These are phyloP conservation scores for Tachysurus vachellii DNA, from an alignment of 2,113 vertebrate species.

Conservation along the genomic window DNA sequence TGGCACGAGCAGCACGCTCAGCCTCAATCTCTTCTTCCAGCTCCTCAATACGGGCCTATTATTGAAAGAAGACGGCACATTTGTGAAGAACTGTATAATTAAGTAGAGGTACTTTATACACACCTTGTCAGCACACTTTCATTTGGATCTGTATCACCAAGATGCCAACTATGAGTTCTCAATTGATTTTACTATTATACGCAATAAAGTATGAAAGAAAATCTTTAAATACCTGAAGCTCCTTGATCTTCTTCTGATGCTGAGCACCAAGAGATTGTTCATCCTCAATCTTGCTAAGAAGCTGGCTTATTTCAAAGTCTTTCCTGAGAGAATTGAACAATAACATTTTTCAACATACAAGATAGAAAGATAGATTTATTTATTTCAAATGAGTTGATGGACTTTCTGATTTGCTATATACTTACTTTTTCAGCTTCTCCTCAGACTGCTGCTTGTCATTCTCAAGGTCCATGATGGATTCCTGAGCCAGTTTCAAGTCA, in stretches of 20 bases:
- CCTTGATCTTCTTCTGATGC: slow-evolving; percentile 59
- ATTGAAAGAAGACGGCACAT: background rate
- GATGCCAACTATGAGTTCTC: background rate
- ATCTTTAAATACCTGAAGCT: slow-evolving; percentile 47
- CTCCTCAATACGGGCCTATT: slow-evolving; percentile 59
- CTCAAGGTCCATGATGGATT: slow-evolving; percentile 64
- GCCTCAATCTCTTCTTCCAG: slow-evolving; percentile 64
- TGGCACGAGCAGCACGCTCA: slow-evolving; percentile 59
- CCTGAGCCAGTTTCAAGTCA: slow-evolving; percentile 70
- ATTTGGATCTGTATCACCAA: background rate
- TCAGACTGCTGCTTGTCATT: slow-evolving; percentile 62
- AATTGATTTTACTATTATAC: background rate
- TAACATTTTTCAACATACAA: background rate
- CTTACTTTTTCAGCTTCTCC: slow-evolving; percentile 63
- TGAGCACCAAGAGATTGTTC: slow-evolving; percentile 56
- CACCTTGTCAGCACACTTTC: no score
- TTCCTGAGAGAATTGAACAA: slow-evolving; percentile 36
- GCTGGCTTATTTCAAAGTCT: slow-evolving; percentile 56
- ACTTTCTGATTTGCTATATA: background rate
- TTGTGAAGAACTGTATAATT: background rate
- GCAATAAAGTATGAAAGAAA: background rate
- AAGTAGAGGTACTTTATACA: background rate
- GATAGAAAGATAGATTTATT: background rate
- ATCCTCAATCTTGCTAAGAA: slow-evolving; percentile 58
- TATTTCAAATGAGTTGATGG: background rate